Evolutionary conservation across 1,140 invertebrate species (phyloP).

Genomic region (fruit fly (Drosophila melanogaster)): Release_6_plus_ISO1_MT NT_037436.4:13597501-13598000

Average conservation of each 20-base stretch:
- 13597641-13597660: constrained; percentile 14
- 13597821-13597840: neutral
- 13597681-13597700: constrained; percentile 73
- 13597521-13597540: constrained; percentile 4
- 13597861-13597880: constrained; percentile 72
- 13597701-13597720: constrained; percentile 79
- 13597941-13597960: constrained; percentile 20
- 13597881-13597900: constrained; percentile 81
- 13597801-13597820: neutral
- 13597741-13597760: constrained; percentile 70
- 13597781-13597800: constrained; percentile 18
- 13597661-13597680: constrained; percentile 59
- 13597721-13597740: constrained; percentile 78
- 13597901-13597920: constrained; percentile 82
- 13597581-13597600: constrained; percentile 58
- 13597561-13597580: constrained; percentile 49
- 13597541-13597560: constrained; percentile 38
- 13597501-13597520: constrained; percentile 8
- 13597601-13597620: constrained; percentile 72
- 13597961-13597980: neutral
- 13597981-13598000: constrained; percentile 42
- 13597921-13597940: constrained; percentile 56
- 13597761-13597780: constrained; percentile 81
- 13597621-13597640: constrained; percentile 59
- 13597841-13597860: constrained; percentile 21